Conservation (phyloP, 2,888 invertebrate genomes). For the Teleogryllus oceanicus region DNA sequence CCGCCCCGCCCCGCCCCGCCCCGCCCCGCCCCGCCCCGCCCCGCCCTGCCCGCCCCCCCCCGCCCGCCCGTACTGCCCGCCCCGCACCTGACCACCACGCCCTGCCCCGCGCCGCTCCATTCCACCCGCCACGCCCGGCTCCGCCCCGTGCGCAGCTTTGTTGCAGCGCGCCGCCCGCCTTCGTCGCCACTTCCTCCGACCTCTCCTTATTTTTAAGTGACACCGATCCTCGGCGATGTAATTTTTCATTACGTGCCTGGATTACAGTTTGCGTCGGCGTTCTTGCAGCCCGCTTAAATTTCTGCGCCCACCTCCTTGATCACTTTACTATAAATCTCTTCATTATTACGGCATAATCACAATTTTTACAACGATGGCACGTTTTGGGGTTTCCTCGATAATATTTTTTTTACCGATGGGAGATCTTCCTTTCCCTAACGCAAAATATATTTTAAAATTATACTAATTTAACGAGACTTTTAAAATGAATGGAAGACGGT, state of each 20-base stretch:
- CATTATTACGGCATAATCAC: constrained; percentile 68
- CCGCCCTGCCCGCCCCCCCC: no score
- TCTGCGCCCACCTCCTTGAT: constrained; percentile 38
- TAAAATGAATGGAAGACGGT: no score
- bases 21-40: no score
- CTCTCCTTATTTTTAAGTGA: constrained; percentile 30
- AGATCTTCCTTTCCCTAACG: not conserved
- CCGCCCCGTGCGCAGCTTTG: no score
- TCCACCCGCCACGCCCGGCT: no score
- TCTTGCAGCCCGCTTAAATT: constrained; percentile 37
- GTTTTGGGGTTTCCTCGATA: constrained; percentile 43
- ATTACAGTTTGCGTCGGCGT: constrained; percentile 56
- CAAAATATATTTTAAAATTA: not conserved
- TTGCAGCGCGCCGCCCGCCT: no score
- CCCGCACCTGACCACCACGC: no score
- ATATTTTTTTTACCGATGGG: constrained; percentile 21
- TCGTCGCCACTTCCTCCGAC: not conserved
- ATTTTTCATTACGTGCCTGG: constrained; percentile 68
- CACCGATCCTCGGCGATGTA: constrained; percentile 49
- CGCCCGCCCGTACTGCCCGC: no score
- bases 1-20: no score
- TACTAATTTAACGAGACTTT: not conserved
- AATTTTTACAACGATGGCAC: constrained; percentile 69
- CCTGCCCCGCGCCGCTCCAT: no score
- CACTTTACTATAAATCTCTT: constrained; percentile 40